Evolutionary conservation across 2,888 invertebrate genomes (phyloP), one percentile per base, ranked within the genome.

Genomic region (Omphaloscelis lunosa): DNA sequence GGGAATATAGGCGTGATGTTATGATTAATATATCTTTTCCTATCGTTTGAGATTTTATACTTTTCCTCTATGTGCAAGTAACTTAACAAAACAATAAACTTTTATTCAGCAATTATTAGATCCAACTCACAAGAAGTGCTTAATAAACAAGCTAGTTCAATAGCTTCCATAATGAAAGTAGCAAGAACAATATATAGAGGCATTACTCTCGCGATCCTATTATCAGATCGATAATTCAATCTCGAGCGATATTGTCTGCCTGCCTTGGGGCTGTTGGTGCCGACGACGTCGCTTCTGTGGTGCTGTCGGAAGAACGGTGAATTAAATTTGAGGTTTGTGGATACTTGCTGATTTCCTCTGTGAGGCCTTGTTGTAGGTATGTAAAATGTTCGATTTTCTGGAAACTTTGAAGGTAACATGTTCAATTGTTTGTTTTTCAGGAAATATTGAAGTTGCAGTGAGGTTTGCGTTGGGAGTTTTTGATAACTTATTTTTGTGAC

Each of bases 221-320:
- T 95, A 95, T 93, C 93, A 91, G 92, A 90, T 93, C 95, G 93
- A 95, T 95, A 95, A 95, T 95, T 95, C 94, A 95, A 95, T 95
- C 93, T 89, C 87, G 91, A 88, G 86, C 91, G 92, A 93, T 95
- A 95, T 93, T 93, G 93, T 93, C 92, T 92, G 89, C 88, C 88
- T 90, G 93, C 94, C 94, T 89, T 84, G 87, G 89, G 94, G 91
- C 91, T 82, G 79, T 83, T 72, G 80, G 80, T 80, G 79, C 85
- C 75, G 82, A 79, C 73, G 70, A 82, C 81, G 78, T 84, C 90
- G 92, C 94, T 92, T 90, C 92, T 92, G 91, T 89, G 85, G 87
- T 90, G 80, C 76, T 81, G 77, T n/a, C 5, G 51, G 45, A 67
- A 83, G 80, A 80, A 41, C 20, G 48, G 56, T 62, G n/a, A 61